Percentiles rank a stretch among this genome's conserved stretches.
Evolutionary conservation across 2,888 invertebrate species (phyloP).

Genomic region (Hirtodrosophila duncani): DNA sequence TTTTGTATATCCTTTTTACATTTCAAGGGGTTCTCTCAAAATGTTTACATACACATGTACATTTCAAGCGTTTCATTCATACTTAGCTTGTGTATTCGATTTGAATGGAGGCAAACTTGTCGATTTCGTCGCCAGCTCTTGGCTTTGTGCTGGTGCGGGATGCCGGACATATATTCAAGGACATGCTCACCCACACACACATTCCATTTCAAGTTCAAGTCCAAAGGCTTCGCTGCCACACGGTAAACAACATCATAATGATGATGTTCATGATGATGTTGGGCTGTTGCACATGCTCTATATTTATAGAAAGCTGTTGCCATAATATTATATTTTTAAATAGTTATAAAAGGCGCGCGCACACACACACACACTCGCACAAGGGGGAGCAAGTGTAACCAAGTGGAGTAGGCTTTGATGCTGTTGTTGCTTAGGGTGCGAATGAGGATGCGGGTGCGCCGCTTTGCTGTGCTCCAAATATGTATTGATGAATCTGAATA

Average conservation of each 20-base stretch:
- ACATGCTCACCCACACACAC: no score
- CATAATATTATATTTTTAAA: slow-evolving; percentile 44
- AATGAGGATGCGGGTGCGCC: no score
- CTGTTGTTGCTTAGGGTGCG: no score
- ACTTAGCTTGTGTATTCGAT: no score
- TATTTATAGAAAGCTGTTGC: slow-evolving; percentile 30
- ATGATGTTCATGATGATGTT: not conserved
- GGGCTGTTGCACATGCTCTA: slow-evolving; percentile 3
- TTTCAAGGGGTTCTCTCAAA: no score
- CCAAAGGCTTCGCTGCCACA: slow-evolving; percentile 30
- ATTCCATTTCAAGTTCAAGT: slow-evolving; percentile 33
- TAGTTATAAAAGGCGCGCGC: slow-evolving; percentile 15
- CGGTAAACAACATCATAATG: slow-evolving; percentile 5
- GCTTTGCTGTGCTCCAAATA: not conserved
- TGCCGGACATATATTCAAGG: no score
- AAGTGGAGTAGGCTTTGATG: slow-evolving; percentile 33
- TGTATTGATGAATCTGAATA: slow-evolving; percentile 60
- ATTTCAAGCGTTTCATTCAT: no score
- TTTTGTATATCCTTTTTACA: no score
- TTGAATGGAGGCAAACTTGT: no score
- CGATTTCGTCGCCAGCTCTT: no score
- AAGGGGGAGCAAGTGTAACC: not conserved
- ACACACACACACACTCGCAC: not conserved
- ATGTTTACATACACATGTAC: no score
- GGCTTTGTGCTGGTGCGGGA: no score